Base-by-base conservation (phyloP, 2,113 vertebrate species). In the Neodon shergylaensis region DNA sequence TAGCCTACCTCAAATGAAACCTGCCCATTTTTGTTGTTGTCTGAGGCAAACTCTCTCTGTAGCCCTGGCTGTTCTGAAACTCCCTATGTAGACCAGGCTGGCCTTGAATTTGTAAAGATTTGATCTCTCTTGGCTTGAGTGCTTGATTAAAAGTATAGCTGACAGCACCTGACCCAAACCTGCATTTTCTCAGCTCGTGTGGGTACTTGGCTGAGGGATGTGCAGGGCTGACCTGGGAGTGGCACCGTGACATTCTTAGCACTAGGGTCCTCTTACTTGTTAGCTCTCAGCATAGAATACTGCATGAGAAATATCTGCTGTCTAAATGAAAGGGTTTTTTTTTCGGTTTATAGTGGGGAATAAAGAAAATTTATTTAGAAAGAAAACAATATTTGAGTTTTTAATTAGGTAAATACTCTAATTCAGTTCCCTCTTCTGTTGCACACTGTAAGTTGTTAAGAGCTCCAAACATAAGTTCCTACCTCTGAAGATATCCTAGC, bases 301-400 rank as follows among this genome's bases (percentile, higher is more conserved):
- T 5, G 10, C 16, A 42, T 24, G 33, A 44, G 47, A 93, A 63
- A 65, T 42, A 68, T 33, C 61, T 33, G 12, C 36, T n/a, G 36
- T 74, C 47, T 54, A 19, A 66, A 76, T 54, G 47, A 28, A 90
- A 85, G 47, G 33, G 10, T 39, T 88, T 63, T 58, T 22, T 91
- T 65, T 58, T 21, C 84, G 42, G 74, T 78, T 42, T 63, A 13
- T 9, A 87, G 58, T 9, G 89, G 11, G 22, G 88, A 94, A 94
- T 88, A 95, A 88, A 83, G 83, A 91, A 47, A 68, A 88, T 81
- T 72, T 47, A 87, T 70, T 52, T 86, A 33, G 33, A 31, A 77
- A 73, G 65, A 89, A 85, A 44, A 65, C 39, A 72, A 74, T 42
- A 17, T 74, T n/a, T 88, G 65, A 26, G 12, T 52, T 26, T 92